Conservation (phyloP, 1,140 invertebrate species). For the Caenorhabditis brenneri region DNA sequence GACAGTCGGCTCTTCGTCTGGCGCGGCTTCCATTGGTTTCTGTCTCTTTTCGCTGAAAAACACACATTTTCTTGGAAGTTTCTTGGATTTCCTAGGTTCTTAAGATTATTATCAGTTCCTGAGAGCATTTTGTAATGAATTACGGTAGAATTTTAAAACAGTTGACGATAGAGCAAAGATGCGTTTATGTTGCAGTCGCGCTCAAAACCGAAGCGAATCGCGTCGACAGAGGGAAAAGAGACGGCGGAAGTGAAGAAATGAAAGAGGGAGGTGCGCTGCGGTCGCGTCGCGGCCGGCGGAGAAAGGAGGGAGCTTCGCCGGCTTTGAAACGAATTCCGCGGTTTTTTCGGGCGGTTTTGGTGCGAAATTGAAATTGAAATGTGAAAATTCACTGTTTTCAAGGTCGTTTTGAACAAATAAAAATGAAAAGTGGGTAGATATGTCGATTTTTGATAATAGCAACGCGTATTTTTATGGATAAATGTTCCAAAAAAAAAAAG, state of each 20-base stretch:
- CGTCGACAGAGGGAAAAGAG: neutral
- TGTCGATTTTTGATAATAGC: too few species aligned
- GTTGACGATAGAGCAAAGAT: conserved; percentile 21
- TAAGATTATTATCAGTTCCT: neutral
- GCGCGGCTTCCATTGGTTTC: neutral
- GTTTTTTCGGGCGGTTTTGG: too few species aligned
- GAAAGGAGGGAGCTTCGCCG: too few species aligned
- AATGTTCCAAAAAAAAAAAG: too few species aligned
- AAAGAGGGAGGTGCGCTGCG: neutral
- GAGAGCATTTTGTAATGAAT: too few species aligned
- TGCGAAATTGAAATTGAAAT: too few species aligned
- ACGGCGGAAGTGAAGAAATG: neutral
- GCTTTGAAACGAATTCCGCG: too few species aligned
- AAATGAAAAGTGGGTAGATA: too few species aligned
- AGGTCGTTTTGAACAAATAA: too few species aligned
- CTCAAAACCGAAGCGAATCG: neutral
- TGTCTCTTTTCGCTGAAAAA: neutral
- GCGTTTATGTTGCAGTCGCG: neutral
- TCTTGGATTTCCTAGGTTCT: neutral
- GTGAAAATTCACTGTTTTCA: too few species aligned
- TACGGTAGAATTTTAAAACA: neutral
- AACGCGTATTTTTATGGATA: too few species aligned
- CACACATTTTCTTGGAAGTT: neutral
- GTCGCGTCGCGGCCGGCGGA: neutral
- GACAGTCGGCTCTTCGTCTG: neutral